Evolutionary conservation across 2,797 vertebrate species (phyloP), one percentile per base, ranked within the genome.

Genomic region (Megaceryle alcyon): DNA sequence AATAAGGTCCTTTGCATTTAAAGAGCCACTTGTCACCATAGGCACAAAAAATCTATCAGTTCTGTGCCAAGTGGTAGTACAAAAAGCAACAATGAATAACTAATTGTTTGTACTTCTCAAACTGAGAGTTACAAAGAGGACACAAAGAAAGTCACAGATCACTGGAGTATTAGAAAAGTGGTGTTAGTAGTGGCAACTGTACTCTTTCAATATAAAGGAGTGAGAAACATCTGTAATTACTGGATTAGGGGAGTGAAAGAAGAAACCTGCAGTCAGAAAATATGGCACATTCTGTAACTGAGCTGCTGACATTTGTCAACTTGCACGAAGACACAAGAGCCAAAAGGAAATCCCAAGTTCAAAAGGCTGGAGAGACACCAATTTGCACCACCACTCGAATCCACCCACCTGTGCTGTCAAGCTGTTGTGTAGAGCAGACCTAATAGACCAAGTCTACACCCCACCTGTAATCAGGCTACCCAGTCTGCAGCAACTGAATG

Each of bases 191-290:
- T 29, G 39, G 66, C 73, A 95, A 93, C 82, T 56, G 43, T 60
- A 70, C 71, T 90, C 43, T 91, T 76, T 93, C 66, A 84, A 76
- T 39, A 66, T 76, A 81, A 75, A 93, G 69, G 66, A 86, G 35
- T 9, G 51, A 88, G 80, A 88, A 96, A 94, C 70, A 79, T 88
- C 83, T 93, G 94, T 90, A 90, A 97, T 95, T 95, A 95, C 92
- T 82, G 94, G 83, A 96, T 97, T 95, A 97, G 25, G 39, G 43
- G 59, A 93, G 94, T 63, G 63, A 94, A 96, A 94, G 80, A n/a
- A 93, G 81, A 82, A 96, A 94, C 70, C 86, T 48, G 63, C 86
- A 90, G 86, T 84, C 63, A 95, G 82, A 95, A 96, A 93, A 94
- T 86, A 95, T 33, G 84, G 86, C 63, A 33, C 57, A 64, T 86